Evolutionary conservation across 2,888 invertebrate genomes (phyloP), one percentile per base, ranked within the genome.

Genomic region (Alentia gelatinosa): DNA sequence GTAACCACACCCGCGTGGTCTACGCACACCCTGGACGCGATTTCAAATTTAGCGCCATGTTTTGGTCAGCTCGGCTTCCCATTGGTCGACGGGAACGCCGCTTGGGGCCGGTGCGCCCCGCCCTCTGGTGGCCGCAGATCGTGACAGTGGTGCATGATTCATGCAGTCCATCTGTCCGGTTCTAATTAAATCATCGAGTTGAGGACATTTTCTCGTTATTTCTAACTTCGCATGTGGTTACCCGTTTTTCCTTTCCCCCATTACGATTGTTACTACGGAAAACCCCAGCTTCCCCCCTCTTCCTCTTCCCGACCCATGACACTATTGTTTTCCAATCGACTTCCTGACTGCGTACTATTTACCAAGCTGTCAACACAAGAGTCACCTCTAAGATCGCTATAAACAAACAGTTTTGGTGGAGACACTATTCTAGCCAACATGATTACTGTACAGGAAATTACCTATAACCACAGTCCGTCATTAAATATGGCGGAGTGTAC

Each of bases 31-130:
- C 68, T 5, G 68, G 68, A 30, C 33, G 68, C 68, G 26, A 68
- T 30, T 68, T 68, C 68, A 79, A 37, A 79, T 79, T 79, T 79
- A 79, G 79, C 79, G 79, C 79, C 37, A 3, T 37, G 79, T 79
- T 35, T 3, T 79, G 79, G 35, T 19, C n/a, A 37, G 79, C 79
- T 19, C 1, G 79, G 79, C n/a, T 23, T 26, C 79, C 39, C 37
- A 79, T 39, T 79, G 39, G 79, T 79, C 37, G 9, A 56, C 56
- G n/a, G 56, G 56, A 56, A 56, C 56, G 56, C 56, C n/a, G 56
- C 19, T n/a, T 56, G 56, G 56, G n/a, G 56, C n/a, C n/a, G n/a
- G n/a, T n/a, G n/a, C n/a, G n/a, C n/a, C n/a, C n/a, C n/a, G n/a
- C n/a, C n/a, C n/a, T n/a, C n/a, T n/a, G n/a, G n/a, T n/a, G n/a